Base-by-base conservation (phyloP, 2,113 vertebrate genomes). In the Carassius auratus region DNA sequence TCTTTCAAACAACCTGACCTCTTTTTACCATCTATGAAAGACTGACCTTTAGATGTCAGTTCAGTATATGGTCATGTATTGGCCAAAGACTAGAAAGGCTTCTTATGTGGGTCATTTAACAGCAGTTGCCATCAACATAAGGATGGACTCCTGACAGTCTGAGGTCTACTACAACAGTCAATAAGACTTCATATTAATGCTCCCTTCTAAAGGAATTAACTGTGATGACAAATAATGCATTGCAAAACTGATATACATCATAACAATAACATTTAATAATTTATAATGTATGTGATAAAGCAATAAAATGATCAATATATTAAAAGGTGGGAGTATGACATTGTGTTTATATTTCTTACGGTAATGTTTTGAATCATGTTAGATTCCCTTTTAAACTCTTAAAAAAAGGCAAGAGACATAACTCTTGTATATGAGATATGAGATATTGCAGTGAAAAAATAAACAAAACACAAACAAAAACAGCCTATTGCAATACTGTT, bases 31-130 rank as follows among this genome's bases (percentile, higher is more conserved):
- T 23, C n/a, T 5, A 52, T 52, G n/a, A 15, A 76, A 50, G 45
- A 52, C 12, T 76, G 73, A 76, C 45, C 42, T 76, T 76, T 76
- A 76, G 73, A 73, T 73, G 69, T 73, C 38, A n/a, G 38, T 73
- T 42, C 4, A 45, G n/a, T 50, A 38, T 15, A 15, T 52, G 73
- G 45, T 36, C 45, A 26, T 15, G 45, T 23, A 45, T 30, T 76
- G 73, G 13, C 14, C 73, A 26, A 45, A 76, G 8, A 52, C 13
- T 15, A 76, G 73, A 76, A 15, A 69, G 66, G 14, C 66, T 17
- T 69, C 66, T 69, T 36, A 2, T 36, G 26, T 17, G 26, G 66
- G 1, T 8, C 66, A 69, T 69, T 69, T 36, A 69, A 69, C 30
- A 52, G 5, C n/a, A 50, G 73, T 73, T 73, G 12, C 17, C 5